Percentiles rank a stretch among this genome's conserved stretches.
These are phyloP conservation scores for Ptilonorhynchus violaceus DNA, from an alignment of 2,113 vertebrate species.

Conservation along the genomic window DNA sequence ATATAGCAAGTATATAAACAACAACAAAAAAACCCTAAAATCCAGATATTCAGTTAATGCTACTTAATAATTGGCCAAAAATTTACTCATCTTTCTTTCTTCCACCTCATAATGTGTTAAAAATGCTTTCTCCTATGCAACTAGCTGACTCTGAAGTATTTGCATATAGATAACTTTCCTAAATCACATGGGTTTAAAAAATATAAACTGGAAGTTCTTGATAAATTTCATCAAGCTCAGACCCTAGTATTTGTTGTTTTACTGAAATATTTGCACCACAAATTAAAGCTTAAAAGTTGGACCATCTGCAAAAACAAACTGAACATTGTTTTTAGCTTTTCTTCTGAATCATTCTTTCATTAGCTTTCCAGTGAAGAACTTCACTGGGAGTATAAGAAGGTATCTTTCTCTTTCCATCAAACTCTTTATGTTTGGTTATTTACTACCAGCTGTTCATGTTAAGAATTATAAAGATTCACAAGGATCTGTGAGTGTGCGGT, in stretches of 20 bases:
- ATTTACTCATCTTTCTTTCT: neutral
- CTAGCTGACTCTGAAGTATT: neutral
- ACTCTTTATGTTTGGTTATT: conserved; percentile 45
- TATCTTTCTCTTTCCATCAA: conserved; percentile 22
- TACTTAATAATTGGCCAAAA: neutral
- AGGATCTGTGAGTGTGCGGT: conserved; percentile 24
- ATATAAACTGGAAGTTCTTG: neutral
- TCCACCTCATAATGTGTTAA: neutral
- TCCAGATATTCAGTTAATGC: neutral
- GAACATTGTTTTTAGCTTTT: neutral
- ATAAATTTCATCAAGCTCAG: neutral
- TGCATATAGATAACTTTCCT: neutral
- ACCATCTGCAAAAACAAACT: conserved; percentile 46
- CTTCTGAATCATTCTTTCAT: conserved; percentile 39
- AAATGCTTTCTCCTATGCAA: neutral
- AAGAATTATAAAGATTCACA: conserved; percentile 43
- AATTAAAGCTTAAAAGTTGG: neutral
- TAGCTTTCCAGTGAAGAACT: conserved; percentile 10
- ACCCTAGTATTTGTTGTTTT: neutral
- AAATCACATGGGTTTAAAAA: neutral
- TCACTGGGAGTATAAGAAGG: neutral
- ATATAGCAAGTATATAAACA: neutral
- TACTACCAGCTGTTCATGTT: conserved; percentile 47
- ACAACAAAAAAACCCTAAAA: neutral
- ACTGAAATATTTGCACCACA: neutral